Conservation (phyloP, 2,797 vertebrate species). For the Etheostoma nigrum region DNA sequence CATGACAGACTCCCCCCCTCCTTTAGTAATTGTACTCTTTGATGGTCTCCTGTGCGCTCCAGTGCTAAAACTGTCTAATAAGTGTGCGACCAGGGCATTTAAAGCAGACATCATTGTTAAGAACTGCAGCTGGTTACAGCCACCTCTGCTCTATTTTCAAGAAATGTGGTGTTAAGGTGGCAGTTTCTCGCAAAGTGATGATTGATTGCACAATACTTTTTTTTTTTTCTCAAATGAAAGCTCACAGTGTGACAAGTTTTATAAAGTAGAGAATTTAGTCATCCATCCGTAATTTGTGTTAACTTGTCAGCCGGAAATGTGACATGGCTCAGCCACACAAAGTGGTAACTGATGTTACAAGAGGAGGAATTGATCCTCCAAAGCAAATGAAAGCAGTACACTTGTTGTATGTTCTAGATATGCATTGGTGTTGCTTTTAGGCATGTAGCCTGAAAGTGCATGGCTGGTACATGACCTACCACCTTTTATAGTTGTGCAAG, state of each 20-base stretch:
- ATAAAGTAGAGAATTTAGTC: constrained; percentile 27
- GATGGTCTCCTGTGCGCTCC: constrained; percentile 64
- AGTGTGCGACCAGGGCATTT: constrained; percentile 46
- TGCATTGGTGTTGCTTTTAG: neutral
- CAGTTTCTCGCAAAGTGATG: constrained; percentile 21
- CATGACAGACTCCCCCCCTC: constrained; percentile 29
- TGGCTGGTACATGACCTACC: neutral
- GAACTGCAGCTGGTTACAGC: constrained; percentile 32
- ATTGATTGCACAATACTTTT: constrained; percentile 25
- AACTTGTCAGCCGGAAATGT: constrained; percentile 26
- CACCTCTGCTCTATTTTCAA: constrained; percentile 29
- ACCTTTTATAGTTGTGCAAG: neutral
- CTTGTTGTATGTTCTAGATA: neutral
- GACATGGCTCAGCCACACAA: neutral
- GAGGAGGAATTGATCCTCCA: neutral
- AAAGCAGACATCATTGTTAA: constrained; percentile 39
- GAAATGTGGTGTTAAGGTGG: constrained; percentile 18
- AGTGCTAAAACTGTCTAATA: constrained; percentile 61
- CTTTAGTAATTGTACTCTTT: constrained; percentile 58
- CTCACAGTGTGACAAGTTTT: constrained; percentile 8
- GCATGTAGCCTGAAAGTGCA: neutral
- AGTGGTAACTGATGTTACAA: neutral
- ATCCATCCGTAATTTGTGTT: constrained; percentile 18
- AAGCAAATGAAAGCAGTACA: neutral
- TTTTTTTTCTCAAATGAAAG: constrained; percentile 25